Base-by-base conservation (phyloP, 2,888 invertebrate genomes). In the Dichetophora obliterata region DNA sequence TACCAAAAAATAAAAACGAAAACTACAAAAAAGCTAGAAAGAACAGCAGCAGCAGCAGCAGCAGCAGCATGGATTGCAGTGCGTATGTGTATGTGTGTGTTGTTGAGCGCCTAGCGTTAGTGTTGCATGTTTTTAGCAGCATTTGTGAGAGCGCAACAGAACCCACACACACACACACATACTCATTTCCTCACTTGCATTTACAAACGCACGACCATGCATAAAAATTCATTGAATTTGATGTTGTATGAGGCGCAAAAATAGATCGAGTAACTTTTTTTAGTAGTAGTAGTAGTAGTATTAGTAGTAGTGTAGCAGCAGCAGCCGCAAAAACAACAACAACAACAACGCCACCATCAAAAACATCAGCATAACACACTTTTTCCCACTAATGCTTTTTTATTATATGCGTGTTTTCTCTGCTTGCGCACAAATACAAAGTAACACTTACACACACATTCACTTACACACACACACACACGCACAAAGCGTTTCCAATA, bases 221-320 rank as follows among this genome's bases (percentile, higher is more conserved):
- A 69, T 73, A 63, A 43, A 72, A 34, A 79, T 78, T 79, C 80
- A 80, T 79, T 79, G 79, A 80, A 80, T 80, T 79, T 78, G 75
- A 79, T 79, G 77, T 76, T 75, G 76, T 78, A 59, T 68, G 54
- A 76, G 66, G 31, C 57, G 63, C 54, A 54, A 27, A 69, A 52
- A 50, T 50, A 68, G 50, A 50, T 68, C 19, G 68, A 50, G 50
- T 22, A 50, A 50, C 50, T 16, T 19, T 22, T 66, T 27, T 68
- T 68, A 72, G 24, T 48, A 31, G 19, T 31, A 57, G 61, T 50
- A 52, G 54, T 76, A 50, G 66, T 76, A 34, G 54, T 78, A 37
- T 59, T 76, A 34, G 37, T 52, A 73, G 73, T 5, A 19, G 19
- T 66, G 22, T 14, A 71, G 52, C 59, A 75, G 75, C 71, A 71